Conservation (phyloP, 2,888 invertebrate genomes). For the Luperina testacea region DNA sequence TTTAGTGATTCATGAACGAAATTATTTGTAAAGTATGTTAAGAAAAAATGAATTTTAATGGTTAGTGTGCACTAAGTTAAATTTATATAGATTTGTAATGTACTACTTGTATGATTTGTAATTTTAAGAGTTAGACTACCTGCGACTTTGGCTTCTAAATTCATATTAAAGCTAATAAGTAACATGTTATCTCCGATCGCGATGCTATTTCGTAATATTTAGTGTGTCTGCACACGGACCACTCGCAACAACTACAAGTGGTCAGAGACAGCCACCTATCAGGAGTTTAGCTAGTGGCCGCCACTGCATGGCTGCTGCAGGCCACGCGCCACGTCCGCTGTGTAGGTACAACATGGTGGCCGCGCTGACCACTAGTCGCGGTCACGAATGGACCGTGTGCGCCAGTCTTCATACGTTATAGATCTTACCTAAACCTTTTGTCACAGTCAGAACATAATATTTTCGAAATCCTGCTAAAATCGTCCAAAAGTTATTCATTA, state of each 20-base stretch:
- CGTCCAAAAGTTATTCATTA: conserved; percentile 85
- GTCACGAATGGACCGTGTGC: conserved; percentile 5
- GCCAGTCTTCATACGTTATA: conserved; percentile 40
- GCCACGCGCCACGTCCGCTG: neutral
- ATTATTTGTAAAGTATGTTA: conserved; percentile 90
- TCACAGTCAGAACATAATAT: conserved; percentile 57
- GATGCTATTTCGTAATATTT: conserved; percentile 55
- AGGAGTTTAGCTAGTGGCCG: neutral
- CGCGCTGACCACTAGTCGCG: neutral
- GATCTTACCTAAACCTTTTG: conserved; percentile 50
- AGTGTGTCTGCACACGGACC: conserved; percentile 18
- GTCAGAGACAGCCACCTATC: neutral
- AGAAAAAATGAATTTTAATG: conserved; percentile 91
- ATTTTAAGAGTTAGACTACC: conserved; percentile 73
- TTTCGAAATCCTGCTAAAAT: conserved; percentile 73
- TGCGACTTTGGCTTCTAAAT: conserved; percentile 77
- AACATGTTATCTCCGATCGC: conserved; percentile 58
- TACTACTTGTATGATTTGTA: conserved; percentile 76
- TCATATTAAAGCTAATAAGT: conserved; percentile 65
- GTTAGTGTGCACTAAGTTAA: conserved; percentile 83
- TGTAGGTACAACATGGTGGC: neutral
- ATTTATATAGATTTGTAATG: conserved; percentile 70
- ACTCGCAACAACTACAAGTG: conserved; percentile 1
- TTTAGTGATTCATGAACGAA: conserved; percentile 79
- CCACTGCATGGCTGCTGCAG: neutral